Base-by-base conservation (phyloP, 2,888 invertebrate genomes). In the Sinotaia quadrata region DNA sequence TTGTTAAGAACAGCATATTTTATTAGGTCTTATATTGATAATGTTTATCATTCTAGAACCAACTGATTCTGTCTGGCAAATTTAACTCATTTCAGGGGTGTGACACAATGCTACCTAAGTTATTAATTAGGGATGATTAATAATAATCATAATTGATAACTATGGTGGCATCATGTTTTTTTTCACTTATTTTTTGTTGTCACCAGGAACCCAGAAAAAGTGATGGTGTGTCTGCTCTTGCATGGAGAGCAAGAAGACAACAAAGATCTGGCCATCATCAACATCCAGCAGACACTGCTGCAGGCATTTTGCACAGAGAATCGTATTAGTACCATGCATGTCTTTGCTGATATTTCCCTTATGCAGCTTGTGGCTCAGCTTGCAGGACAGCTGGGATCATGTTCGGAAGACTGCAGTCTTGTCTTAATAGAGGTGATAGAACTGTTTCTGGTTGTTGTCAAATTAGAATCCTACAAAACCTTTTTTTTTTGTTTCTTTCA, bases 261-360 rank as follows among this genome's bases (percentile, higher is more conserved):
- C 41, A 37, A 29, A 37, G 65, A 65, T 33, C 12, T 29, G n/a
- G 54, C 52, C 0, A 41, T 27, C 8, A 15, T 44, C 54, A 56
- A 65, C 47, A 65, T 65, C 41, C 65, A 65, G 33, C 65, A 65
- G 24, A 56, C 44, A 4, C 56, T 65, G 3, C 44, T 65, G 56
- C 37, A 65, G 37, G 65, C 65, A 41, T 65, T 65, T 41, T 65
- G 65, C 37, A 29, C 56, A 8, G 65, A 65, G 44, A 65, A 41
- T 47, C 56, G 41, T 47, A 65, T 65, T 34, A 44, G 24, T n/a
- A 31, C 54, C 29, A 34, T 65, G 29, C 44, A 31, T 12, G 56
- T 65, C 8, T 1, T 31, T 24, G 56, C 31, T 18, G 41, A 44
- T 44, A 36, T 29, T 24, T 37, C 44, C 2, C 44, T 65, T 0